A percentile compares a stretch with the other conserved stretches of the same genome.
These are phyloP conservation scores for Alexandromys fortis DNA, from an alignment of 2,113 vertebrate genomes.

Conservation along the genomic window DNA sequence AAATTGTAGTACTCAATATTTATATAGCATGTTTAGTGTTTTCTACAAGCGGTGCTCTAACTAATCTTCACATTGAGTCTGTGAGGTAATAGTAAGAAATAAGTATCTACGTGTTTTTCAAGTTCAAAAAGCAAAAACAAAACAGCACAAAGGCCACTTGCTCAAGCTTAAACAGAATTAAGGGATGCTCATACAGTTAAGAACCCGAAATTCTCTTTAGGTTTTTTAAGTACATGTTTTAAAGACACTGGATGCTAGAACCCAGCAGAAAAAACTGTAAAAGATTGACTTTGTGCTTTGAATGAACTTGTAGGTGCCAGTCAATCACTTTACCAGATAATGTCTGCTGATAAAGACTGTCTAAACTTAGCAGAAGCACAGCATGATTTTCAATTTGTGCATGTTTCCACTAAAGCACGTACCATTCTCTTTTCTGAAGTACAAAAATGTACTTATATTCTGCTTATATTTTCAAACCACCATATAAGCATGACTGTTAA, in stretches of 20 bases:
- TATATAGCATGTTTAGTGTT: slow-evolving; percentile 42
- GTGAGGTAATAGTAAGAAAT: slow-evolving; percentile 5
- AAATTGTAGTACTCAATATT: slow-evolving; percentile 11
- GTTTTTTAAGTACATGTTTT: slow-evolving; percentile 5
- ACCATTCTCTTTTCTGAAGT: slow-evolving; percentile 33
- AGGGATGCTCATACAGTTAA: not conserved
- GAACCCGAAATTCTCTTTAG: not conserved
- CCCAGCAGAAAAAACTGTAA: not conserved
- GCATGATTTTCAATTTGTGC: not conserved
- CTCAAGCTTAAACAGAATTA: slow-evolving; percentile 20
- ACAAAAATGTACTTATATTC: not conserved
- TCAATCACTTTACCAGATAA: not conserved
- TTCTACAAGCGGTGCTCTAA: slow-evolving; percentile 28
- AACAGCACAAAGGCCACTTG: not conserved
- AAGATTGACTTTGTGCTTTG: not conserved
- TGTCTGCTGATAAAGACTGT: not conserved
- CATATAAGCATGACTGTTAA: slow-evolving; percentile 33
- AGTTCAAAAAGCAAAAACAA: not conserved
- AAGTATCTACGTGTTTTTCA: not conserved
- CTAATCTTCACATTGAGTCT: slow-evolving; percentile 33
- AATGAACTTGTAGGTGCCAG: not conserved
- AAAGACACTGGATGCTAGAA: not conserved
- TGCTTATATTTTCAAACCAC: slow-evolving; percentile 36
- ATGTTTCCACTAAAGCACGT: slow-evolving; percentile 4
- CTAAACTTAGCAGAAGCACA: not conserved